Base-by-base conservation (phyloP, 30 jellyfish, hydroid and myxozoan genomes). In the Aurelia sp. region DNA sequence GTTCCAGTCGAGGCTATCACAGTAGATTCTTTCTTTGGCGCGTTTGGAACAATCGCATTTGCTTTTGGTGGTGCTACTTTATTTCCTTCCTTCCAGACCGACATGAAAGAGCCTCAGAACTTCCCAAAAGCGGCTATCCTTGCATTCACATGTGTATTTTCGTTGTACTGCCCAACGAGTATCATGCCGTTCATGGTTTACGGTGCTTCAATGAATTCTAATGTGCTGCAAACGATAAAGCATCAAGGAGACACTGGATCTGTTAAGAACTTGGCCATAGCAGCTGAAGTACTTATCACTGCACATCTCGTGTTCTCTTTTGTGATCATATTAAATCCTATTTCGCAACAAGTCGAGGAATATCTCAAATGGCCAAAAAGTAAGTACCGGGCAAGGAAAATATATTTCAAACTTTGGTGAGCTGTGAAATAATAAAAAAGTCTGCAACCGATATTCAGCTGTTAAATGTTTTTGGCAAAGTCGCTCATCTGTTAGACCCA, bases 61-160 rank as follows among this genome's bases (percentile, higher is more conserved):
- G 73, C 99, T 0, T 95, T 95, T 82, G 97, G 97, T 0, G 99
- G 99, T 13, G 98, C 96, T 18, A 44, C 99, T 1, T 67, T 95
- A 30, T 95, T 95, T 51, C 99, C 99, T 24, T 85, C 99, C 40
- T 86, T 74, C 82, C 99, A 95, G 52, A 74, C 99, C 18, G 98
- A 95, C 63, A 95, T 95, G 99, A 86, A 86, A 63, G 75, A 76
- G n/a, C 97, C 97, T 5, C 79, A 67, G 53, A 73, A 89, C 67
- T 90, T 95, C 63, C 91, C 97, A 7, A 71, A 35, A 6, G 89
- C 98, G 2, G 97, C 99, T 12, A 90, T 71, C 3, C 62, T 87
- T n/a, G 99, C 95, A 2, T 89, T 90, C 55, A 63, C 82, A 4
- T 91, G 79, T 44, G 99, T 95, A 8, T 63, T 95, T 17, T 21